Evolutionary conservation across 2,797 vertebrate species (phyloP).

Genomic region (Anomalospiza imberbis): DNA sequence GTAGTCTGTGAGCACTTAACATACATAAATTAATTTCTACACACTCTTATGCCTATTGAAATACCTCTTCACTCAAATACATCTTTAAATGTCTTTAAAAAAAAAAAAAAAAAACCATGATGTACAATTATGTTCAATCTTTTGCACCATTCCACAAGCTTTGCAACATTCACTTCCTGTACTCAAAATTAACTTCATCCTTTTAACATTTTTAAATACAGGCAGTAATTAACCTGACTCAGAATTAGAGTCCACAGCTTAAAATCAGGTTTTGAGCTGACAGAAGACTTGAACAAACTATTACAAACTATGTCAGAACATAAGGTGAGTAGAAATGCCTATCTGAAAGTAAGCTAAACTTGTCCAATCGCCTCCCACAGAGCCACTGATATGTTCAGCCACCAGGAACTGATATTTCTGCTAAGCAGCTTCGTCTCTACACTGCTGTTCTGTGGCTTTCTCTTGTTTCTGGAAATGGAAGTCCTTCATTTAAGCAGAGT

Average conservation of each 20-base stretch:
- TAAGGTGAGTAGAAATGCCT: background rate
- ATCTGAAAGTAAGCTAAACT: background rate
- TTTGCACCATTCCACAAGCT: background rate
- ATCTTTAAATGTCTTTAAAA: background rate
- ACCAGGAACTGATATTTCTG: background rate
- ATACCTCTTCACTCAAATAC: background rate
- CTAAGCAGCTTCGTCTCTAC: background rate
- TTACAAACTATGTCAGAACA: background rate
- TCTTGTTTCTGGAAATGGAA: background rate
- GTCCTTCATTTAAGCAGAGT: background rate
- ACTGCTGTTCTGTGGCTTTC: background rate
- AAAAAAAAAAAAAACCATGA: background rate
- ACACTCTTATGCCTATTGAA: background rate
- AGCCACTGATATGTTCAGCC: background rate
- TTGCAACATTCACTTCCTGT: background rate
- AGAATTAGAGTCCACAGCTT: background rate
- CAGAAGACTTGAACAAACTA: background rate
- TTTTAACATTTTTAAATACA: background rate
- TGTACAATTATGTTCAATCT: background rate
- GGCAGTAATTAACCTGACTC: background rate
- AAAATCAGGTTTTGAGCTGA: background rate
- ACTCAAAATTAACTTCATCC: background rate
- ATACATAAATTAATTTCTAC: background rate
- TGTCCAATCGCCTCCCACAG: background rate
- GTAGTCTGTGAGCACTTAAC: background rate